Percentiles rank a stretch among this genome's conserved stretches.
Conservation (phyloP, 2,797 vertebrate species). For the Argentina silus region DNA sequence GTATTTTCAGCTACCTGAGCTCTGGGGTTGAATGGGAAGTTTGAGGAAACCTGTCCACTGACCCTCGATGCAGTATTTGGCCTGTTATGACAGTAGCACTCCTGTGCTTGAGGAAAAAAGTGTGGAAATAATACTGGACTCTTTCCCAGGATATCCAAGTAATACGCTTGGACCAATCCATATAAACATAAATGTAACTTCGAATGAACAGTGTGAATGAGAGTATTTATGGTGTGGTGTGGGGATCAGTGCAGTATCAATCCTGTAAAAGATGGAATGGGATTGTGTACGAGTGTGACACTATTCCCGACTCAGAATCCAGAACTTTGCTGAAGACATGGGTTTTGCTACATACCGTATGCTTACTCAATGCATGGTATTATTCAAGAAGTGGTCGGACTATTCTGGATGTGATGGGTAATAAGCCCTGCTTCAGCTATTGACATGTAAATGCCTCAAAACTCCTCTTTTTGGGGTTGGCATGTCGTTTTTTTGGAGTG, state of each 20-base stretch:
- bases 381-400: not conserved
- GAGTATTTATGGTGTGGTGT: conserved; percentile 1
- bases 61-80: conserved; percentile 47
- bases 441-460: not conserved
- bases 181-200: conserved; percentile 38
- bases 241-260: conserved; percentile 11
- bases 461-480: not conserved
- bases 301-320: conserved; percentile 22
- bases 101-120: conserved; percentile 67
- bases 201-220: conserved; percentile 19
- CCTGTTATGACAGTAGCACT: conserved; percentile 48
- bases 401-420: not conserved
- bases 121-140: conserved; percentile 55
- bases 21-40: conserved; percentile 25
- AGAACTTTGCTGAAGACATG: conserved; percentile 26
- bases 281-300: conserved; percentile 59
- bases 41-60: conserved; percentile 61
- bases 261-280: conserved; percentile 36
- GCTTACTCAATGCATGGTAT: not conserved
- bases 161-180: conserved; percentile 44
- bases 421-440: not conserved
- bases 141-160: conserved; percentile 34
- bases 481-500: no score
- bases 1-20: conserved; percentile 54
- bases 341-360: conserved; percentile 37